phyloP scores from a whole-genome alignment of 2,113 vertebrate species.

The Laticauda laticaudata region DNA sequence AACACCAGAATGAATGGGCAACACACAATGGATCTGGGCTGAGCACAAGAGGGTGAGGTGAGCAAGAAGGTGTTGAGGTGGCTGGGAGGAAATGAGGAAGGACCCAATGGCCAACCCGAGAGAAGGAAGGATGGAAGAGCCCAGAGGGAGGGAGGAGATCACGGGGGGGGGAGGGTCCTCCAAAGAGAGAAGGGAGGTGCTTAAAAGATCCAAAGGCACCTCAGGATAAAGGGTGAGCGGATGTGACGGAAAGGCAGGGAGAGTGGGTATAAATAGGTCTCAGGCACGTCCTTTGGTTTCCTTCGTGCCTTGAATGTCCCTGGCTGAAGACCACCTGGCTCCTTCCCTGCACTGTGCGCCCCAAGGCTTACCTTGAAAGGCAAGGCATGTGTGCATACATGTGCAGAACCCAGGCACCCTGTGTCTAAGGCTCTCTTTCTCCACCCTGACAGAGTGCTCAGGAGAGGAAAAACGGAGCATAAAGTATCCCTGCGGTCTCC shows the following conservation, averaged over 20 bases:
- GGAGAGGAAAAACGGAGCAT: background rate
- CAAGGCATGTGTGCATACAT: background rate
- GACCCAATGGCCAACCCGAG: background rate
- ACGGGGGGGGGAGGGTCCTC: background rate
- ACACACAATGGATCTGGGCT: background rate
- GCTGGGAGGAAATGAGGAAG: background rate
- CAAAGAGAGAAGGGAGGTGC: background rate
- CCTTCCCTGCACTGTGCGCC: background rate
- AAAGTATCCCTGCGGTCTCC: background rate
- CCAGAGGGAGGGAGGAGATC: background rate
- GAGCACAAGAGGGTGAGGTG: background rate
- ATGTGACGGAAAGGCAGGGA: background rate
- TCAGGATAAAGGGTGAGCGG: background rate
- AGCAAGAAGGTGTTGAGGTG: background rate
- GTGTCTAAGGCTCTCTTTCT: background rate
- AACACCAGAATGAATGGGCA: background rate
- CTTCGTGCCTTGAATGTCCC: background rate
- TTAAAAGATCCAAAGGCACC: background rate
- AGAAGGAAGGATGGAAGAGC: background rate
- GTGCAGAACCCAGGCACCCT: background rate
- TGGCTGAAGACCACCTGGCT: background rate
- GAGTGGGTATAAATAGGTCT: background rate
- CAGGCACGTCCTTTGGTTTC: background rate
- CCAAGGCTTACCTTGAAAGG: background rate
- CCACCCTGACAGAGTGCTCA: background rate